Evolutionary conservation across 2,113 vertebrate species (phyloP), one percentile per base, ranked within the genome.

Genomic region (Struthio camelus): DNA sequence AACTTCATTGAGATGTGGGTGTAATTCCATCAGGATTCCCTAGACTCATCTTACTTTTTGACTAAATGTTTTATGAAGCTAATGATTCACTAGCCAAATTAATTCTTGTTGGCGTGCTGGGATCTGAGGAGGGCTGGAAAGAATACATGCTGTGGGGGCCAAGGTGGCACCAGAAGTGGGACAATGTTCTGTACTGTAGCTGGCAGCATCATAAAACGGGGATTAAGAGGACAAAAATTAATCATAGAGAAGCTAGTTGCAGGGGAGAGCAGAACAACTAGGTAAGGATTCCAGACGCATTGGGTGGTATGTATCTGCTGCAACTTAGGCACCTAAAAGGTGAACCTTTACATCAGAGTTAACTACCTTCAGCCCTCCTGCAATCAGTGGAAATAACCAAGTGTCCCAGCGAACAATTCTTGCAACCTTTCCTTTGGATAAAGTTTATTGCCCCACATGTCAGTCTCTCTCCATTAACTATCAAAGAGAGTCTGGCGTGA

Each of bases 51-150:
- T 88, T 85, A 58, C 53, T 90, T 90, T 92, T 83, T 44, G 72
- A 77, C 42, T 67, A 77, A 56, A 81, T 46, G 17, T 80, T 96
- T 83, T 65, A 82, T 32, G 82, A 93, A 88, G 72, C 59, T 87
- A 94, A 82, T 27, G 48, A 65, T 72, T 42, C 67, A 51, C 71
- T 71, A 66, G 83, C 44, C 67, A 86, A 53, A 84, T 73, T 90
- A 66, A 73, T 73, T 90, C 77, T 64, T 0, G 0, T 48, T 2
- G 9, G 46, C 0, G 0, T 75, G 65, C 59, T 0, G 1, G 80
- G 65, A 32, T 89, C 94, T 89, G 69, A 69, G 80, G 65, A 86
- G 46, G 20, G 18, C 15, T 89, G 86, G 71, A 58, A 62, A 54
- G 46, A 56, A 84, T 54, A 12, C 9, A 4, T 28, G 73, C 69